These are phyloP conservation scores for Leptopilina syphax DNA, from an alignment of 2,888 invertebrate genomes.

Conservation along the genomic window DNA sequence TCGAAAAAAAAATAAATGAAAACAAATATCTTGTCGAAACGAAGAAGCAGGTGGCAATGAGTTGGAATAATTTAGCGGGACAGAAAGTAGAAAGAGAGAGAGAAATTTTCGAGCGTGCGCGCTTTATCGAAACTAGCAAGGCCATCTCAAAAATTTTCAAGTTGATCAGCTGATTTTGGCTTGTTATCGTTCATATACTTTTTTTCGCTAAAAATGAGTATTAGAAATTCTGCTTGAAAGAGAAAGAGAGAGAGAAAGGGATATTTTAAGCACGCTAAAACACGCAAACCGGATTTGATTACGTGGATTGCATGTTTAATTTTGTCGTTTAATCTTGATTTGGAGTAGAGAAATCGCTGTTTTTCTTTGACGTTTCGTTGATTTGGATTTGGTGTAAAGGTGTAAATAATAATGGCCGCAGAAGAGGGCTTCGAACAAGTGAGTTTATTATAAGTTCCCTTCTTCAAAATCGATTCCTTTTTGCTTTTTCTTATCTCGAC, in stretches of 20 bases:
- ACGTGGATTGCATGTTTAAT: constrained; percentile 37
- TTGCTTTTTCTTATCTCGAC: not conserved
- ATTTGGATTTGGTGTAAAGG: constrained; percentile 3
- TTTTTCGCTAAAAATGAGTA: constrained; percentile 2
- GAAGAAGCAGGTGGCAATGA: constrained; percentile 4
- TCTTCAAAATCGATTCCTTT: constrained; percentile 18
- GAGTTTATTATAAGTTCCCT: constrained; percentile 41
- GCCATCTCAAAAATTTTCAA: constrained; percentile 23
- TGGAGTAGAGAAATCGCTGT: not conserved
- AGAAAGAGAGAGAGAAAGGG: too few relatives aligned
- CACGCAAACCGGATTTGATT: constrained; percentile 37
- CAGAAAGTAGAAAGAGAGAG: constrained; percentile 3
- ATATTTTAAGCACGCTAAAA: constrained; percentile 30
- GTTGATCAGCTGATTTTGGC: constrained; percentile 33
- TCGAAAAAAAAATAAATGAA: not conserved
- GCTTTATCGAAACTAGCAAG: constrained; percentile 12
- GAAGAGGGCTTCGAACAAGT: constrained; percentile 70
- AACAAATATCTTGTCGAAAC: not conserved
- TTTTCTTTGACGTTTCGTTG: constrained; percentile 19
- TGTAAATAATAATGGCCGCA: constrained; percentile 58
- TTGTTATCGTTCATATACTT: constrained; percentile 4
- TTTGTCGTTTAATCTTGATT: constrained; percentile 38
- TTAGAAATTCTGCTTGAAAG: constrained; percentile 18
- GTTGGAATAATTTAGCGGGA: constrained; percentile 3
- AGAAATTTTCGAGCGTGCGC: constrained; percentile 30